phyloP scores from a whole-genome alignment of 2,797 vertebrate genomes.

The Halcyon chelicuti region DNA sequence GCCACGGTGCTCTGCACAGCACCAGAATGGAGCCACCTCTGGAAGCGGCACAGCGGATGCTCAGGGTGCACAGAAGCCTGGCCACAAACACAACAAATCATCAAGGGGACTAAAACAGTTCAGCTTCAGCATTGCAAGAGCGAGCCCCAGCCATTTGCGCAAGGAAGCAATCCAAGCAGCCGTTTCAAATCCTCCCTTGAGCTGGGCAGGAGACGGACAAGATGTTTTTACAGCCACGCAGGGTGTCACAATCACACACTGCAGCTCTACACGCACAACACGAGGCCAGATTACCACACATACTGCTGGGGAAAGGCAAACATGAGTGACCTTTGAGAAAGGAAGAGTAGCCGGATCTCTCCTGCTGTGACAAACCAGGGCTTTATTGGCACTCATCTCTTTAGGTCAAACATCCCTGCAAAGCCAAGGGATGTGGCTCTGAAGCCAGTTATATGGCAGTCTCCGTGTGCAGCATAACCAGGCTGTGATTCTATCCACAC shows the following conservation, averaged over 20 bases:
- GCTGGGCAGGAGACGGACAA: not conserved
- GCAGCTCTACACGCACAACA: not conserved
- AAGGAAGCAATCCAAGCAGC: not conserved
- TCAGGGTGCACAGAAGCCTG: not conserved
- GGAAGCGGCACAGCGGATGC: not conserved
- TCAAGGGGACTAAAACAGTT: not conserved
- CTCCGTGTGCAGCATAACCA: not conserved
- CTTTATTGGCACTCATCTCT: not conserved
- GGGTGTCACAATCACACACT: not conserved
- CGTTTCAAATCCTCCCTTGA: not conserved
- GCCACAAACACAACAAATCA: conserved; percentile 1
- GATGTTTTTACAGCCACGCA: not conserved
- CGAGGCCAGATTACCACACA: not conserved
- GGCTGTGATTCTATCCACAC: not conserved
- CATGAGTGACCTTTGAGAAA: not conserved
- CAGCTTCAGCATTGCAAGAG: not conserved
- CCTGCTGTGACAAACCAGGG: not conserved
- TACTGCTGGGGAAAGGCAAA: not conserved
- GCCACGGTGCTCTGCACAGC: not conserved
- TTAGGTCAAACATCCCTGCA: not conserved
- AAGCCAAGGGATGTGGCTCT: not conserved
- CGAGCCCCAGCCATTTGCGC: not conserved
- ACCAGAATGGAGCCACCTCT: not conserved
- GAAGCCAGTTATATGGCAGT: not conserved
- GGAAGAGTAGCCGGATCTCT: not conserved